These are phyloP conservation scores for Pangasius krempfi DNA, from an alignment of 2,797 vertebrate species.

Conservation along the genomic window DNA sequence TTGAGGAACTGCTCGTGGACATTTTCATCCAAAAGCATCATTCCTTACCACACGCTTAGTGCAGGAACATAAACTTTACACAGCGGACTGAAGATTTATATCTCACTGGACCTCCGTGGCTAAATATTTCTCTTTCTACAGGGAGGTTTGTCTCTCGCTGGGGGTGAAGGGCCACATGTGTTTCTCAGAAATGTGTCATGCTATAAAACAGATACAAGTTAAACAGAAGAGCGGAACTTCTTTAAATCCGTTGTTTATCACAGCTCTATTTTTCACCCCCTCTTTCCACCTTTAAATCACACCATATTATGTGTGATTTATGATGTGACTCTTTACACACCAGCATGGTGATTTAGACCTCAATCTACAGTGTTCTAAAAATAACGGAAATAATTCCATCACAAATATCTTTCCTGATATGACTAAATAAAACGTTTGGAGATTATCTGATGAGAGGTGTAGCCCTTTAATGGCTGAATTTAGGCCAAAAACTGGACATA, in stretches of 20 bases:
- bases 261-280: too few species aligned
- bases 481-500: too few species aligned
- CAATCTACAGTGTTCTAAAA: neutral
- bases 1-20: neutral
- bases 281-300: neutral
- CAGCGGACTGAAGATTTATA: constrained; percentile 49
- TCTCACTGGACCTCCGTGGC: constrained; percentile 41
- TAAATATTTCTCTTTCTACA: constrained; percentile 61
- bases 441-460: neutral
- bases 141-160: constrained; percentile 55
- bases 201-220: neutral
- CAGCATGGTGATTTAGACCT: neutral
- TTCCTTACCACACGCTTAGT: constrained; percentile 62
- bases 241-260: neutral
- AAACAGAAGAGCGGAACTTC: neutral
- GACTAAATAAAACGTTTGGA: neutral
- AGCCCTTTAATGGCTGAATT: neutral
- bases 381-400: neutral
- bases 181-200: constrained; percentile 34
- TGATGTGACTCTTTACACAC: neutral
- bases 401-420: neutral
- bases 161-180: constrained; percentile 52
- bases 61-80: constrained; percentile 66
- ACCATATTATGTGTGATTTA: neutral
- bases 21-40: constrained; percentile 45